Evolutionary conservation across 1,140 invertebrate species (phyloP).

Genomic region (Diorhabda elongata): DNA sequence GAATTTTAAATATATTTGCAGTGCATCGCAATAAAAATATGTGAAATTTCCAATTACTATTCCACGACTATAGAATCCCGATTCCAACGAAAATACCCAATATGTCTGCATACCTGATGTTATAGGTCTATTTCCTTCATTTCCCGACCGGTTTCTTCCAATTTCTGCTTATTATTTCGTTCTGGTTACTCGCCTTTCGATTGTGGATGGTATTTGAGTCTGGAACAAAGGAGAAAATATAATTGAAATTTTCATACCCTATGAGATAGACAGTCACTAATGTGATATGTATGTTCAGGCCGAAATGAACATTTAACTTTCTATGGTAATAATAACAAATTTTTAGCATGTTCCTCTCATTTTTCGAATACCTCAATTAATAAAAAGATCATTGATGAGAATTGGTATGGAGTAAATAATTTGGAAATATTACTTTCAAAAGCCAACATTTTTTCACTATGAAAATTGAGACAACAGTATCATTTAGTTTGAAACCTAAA

Average conservation of each 20-base stretch:
- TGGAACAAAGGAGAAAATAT: constrained; percentile 14
- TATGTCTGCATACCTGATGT: constrained; percentile 21
- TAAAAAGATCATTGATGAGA: too few species aligned
- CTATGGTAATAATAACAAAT: too few species aligned
- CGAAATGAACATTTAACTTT: too few species aligned
- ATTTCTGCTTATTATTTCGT: constrained; percentile 18
- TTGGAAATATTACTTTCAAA: too few species aligned
- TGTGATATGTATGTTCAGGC: too few species aligned
- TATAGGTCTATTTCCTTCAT: constrained; percentile 9
- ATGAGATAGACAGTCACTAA: not conserved
- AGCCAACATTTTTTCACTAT: too few species aligned
- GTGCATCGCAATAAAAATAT: not conserved
- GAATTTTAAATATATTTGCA: too few species aligned
- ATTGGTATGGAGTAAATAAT: too few species aligned
- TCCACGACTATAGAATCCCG: not conserved
- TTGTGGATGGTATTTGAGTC: constrained; percentile 1
- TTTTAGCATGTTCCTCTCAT: too few species aligned
- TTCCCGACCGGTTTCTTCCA: constrained; percentile 2
- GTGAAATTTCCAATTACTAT: not conserved
- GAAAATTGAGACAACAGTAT: too few species aligned
- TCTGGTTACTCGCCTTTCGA: not conserved
- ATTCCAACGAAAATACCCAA: constrained; percentile 14
- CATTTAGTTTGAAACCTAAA: too few species aligned
- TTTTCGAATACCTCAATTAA: too few species aligned
- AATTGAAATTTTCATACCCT: constrained; percentile 15